Evolutionary conservation across 2,797 vertebrate species (phyloP), one percentile per base, ranked within the genome.

Genomic region (Rhyacichthys aspro): DNA sequence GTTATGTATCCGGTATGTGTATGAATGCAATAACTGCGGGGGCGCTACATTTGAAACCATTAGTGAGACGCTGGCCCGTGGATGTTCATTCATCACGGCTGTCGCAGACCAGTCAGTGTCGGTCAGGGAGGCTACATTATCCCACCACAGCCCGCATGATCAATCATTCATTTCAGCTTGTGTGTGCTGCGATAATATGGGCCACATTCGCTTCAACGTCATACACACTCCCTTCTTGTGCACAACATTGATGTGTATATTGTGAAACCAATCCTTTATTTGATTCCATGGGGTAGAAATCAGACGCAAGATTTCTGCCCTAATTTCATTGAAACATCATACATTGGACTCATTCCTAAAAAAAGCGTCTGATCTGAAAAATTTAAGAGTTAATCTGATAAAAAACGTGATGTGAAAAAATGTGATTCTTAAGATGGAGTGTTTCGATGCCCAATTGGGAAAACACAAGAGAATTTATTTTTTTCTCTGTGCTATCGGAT

Each of bases 51-150:
- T 32, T 18, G 71, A 59, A 78, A 49, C 55, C 70, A 76, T 82
- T 82, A 86, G 70, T 66, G 54, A 66, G 76, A 76, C 81, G 65
- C 59, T 68, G 74, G 68, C 64, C 14, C 0, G 43, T 80, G 59
- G 59, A 76, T 72, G 79, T 77, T 78, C 81, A 89, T 87, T 85
- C 38, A 82, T 86, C 83, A 83, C 38, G 39, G 61, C 67, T 73
- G 82, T 82, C 82, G 73, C 57, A 59, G 63, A 57, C 53, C 57
- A 77, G 79, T 84, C 80, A 81, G 77, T 60, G 70, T 67, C 14
- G 63, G 81, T 77, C 67, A 55, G 60, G 18, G n/a, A 67, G 68
- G 76, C 63, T 75, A 70, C 74, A 73, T 81, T 63, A 68, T 68
- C 78, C 44, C 9, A 53, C 19, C 62, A 11, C 18, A 38, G 59